These are phyloP conservation scores for Peromyscus leucopus DNA, from an alignment of 2,113 vertebrate species.

Conservation along the genomic window DNA sequence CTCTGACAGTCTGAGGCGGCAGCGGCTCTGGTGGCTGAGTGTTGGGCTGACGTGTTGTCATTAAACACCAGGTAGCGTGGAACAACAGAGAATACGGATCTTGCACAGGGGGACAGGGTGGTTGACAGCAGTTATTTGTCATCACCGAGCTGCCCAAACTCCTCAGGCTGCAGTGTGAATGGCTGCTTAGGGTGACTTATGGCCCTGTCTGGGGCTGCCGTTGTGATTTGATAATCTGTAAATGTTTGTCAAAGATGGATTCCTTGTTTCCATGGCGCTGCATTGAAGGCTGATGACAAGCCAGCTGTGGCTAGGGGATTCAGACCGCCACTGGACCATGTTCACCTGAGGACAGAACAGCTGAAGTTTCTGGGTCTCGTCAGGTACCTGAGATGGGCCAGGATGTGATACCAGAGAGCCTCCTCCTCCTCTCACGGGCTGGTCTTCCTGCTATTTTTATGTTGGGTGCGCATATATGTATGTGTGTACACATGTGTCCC, in stretches of 20 bases:
- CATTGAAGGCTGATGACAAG: constrained; percentile 87
- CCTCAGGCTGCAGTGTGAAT: constrained; percentile 86
- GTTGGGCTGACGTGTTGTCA: constrained; percentile 88
- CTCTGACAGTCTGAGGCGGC: constrained; percentile 87
- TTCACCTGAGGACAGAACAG: too few relatives aligned
- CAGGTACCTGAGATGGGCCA: background rate
- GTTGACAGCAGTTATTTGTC: constrained; percentile 93
- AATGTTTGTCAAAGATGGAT: constrained; percentile 91
- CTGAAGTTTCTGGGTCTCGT: background rate
- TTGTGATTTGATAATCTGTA: constrained; percentile 90
- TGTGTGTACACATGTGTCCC: background rate
- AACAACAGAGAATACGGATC: constrained; percentile 83
- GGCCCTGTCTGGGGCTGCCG: constrained; percentile 83
- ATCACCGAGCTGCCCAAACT: constrained; percentile 88
- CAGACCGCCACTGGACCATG: background rate
- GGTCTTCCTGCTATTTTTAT: too few relatives aligned
- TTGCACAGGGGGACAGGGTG: constrained; percentile 80
- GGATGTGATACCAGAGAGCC: background rate
- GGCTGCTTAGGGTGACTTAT: constrained; percentile 90
- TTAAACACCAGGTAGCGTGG: constrained; percentile 91
- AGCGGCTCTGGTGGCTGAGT: constrained; percentile 64
- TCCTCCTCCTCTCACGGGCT: background rate
- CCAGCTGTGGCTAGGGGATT: background rate
- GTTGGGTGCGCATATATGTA: background rate
- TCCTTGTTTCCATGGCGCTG: constrained; percentile 82